phyloP scores from a whole-genome alignment of 2,113 vertebrate species.

The Lepisosteus oculatus region DNA sequence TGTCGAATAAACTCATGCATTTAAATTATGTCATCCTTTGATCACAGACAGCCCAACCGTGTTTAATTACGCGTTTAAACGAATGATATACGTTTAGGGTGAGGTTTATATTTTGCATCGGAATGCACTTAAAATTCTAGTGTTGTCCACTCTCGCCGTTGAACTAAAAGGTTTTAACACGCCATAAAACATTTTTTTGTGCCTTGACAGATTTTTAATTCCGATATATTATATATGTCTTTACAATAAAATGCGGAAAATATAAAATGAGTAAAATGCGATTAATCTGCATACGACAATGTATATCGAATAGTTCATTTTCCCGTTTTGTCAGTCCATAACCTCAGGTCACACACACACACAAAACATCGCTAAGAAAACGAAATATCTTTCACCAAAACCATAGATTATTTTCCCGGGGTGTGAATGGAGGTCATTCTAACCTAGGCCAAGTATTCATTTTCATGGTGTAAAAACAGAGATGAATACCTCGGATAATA shows the following conservation, averaged over 20 bases:
- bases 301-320: too few species aligned
- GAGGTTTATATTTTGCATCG: neutral
- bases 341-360: too few species aligned
- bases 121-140: neutral
- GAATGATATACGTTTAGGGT: neutral
- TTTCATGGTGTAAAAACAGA: constrained; percentile 70
- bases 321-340: too few species aligned
- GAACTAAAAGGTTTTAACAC: too few species aligned
- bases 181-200: too few species aligned
- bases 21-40: neutral
- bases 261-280: too few species aligned
- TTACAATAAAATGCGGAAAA: too few species aligned
- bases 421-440: constrained; percentile 40
- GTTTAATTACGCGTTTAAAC: neutral
- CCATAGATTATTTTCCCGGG: constrained; percentile 27
- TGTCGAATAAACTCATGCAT: constrained; percentile 36
- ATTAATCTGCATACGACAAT: too few species aligned
- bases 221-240: too few species aligned
- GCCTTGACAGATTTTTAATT: too few species aligned
- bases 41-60: neutral
- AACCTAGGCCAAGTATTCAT: constrained; percentile 59
- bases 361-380: too few species aligned
- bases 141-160: too few species aligned
- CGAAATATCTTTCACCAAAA: constrained; percentile 6
- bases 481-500: constrained; percentile 65